A percentile compares a stretch with the other conserved stretches of the same genome.
Conservation (phyloP, 2,888 invertebrate species). For the Venusia cambrica region DNA sequence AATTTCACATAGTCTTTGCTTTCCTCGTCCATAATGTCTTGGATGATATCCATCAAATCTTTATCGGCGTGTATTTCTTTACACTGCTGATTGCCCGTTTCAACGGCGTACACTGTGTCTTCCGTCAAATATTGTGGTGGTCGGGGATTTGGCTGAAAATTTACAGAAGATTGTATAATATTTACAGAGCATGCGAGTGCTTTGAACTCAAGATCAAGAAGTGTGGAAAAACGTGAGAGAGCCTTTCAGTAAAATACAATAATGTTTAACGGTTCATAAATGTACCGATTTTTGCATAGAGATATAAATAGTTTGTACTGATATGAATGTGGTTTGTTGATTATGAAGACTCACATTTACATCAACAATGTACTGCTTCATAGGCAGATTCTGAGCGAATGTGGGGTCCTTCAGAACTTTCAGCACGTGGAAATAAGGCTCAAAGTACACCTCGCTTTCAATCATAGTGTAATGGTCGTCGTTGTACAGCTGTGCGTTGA, state of each 20-base stretch:
- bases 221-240: too few relatives aligned
- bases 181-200: too few relatives aligned
- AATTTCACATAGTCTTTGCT: constrained; percentile 28
- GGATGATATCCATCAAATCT: constrained; percentile 1
- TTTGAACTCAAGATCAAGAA: too few relatives aligned
- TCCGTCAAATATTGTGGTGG: constrained; percentile 43
- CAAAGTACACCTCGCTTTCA: constrained; percentile 90
- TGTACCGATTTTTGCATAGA: too few relatives aligned
- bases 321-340: too few relatives aligned
- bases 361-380: constrained; percentile 85
- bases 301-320: too few relatives aligned
- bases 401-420: constrained; percentile 82
- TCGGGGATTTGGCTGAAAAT: constrained; percentile 40
- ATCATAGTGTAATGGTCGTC: constrained; percentile 80
- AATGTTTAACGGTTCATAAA: too few relatives aligned
- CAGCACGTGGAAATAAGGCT: constrained; percentile 88
- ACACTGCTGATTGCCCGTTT: constrained; percentile 4
- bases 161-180: constrained; percentile 1
- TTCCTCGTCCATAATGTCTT: constrained; percentile 1
- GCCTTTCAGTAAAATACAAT: too few relatives aligned
- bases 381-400: constrained; percentile 80
- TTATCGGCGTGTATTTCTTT: neutral
- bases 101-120: constrained; percentile 26
- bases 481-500: constrained; percentile 37
- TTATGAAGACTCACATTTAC: constrained; percentile 60